Percentiles rank a stretch among this genome's conserved stretches.
These are phyloP conservation scores for Xiphophorus couchianus DNA, from an alignment of 2,113 vertebrate species.

Conservation along the genomic window DNA sequence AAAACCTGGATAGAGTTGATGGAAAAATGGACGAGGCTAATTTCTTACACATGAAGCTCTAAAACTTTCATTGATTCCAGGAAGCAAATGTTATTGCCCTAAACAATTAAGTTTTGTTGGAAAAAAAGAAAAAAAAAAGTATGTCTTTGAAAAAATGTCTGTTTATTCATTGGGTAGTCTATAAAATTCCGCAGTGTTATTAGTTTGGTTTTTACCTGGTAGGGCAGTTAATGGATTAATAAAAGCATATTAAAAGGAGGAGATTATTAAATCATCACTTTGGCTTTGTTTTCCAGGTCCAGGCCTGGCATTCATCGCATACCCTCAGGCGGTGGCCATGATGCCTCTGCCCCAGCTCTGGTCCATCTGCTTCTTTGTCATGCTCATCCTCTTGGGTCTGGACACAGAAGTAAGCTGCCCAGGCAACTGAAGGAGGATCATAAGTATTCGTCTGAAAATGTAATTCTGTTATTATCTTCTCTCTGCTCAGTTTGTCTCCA, in stretches of 20 bases:
- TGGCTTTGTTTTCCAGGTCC: conserved; percentile 68
- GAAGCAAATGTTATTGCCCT: no score
- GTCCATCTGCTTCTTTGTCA: conserved; percentile 79
- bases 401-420: conserved; percentile 73
- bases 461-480: neutral
- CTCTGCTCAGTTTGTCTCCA: conserved; percentile 70
- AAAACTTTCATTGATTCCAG: no score
- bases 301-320: conserved; percentile 80
- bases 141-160: no score
- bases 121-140: no score
- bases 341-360: conserved; percentile 82
- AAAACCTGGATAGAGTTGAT: neutral
- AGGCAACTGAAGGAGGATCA: neutral
- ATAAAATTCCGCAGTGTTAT: no score
- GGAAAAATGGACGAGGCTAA: neutral
- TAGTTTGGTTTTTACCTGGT: no score
- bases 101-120: no score
- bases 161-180: no score
- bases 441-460: neutral
- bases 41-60: no score
- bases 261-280: neutral
- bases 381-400: conserved; percentile 80
- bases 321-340: conserved; percentile 80
- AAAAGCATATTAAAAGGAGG: no score
- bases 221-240: no score